These are phyloP conservation scores for Gymnopithys bicolor DNA, from an alignment of 2,797 vertebrate species.

Conservation along the genomic window DNA sequence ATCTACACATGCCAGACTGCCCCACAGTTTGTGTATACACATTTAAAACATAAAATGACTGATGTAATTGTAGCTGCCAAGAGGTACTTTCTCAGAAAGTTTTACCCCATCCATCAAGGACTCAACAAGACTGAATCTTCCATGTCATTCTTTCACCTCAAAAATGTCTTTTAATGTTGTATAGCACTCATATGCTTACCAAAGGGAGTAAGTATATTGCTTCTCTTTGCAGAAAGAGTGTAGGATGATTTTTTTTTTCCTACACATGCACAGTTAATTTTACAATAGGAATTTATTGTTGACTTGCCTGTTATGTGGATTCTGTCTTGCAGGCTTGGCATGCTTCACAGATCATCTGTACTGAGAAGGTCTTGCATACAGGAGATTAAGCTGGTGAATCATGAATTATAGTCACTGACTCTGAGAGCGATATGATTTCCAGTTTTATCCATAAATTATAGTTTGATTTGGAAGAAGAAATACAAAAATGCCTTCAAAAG, in stretches of 20 bases:
- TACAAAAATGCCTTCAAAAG: conserved; percentile 40
- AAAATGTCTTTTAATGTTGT: not conserved
- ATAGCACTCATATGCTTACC: not conserved
- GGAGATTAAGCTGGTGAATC: conserved; percentile 41
- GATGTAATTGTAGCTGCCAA: not conserved
- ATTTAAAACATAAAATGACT: not conserved
- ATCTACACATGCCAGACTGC: not conserved
- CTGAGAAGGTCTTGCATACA: conserved; percentile 26
- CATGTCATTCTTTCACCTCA: not conserved
- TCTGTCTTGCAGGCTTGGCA: not conserved
- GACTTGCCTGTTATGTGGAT: conserved; percentile 24
- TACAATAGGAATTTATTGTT: conserved; percentile 50
- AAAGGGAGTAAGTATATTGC: not conserved
- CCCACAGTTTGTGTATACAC: not conserved
- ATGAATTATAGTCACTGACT: conserved; percentile 69
- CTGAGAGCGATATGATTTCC: conserved; percentile 50
- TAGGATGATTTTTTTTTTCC: not conserved
- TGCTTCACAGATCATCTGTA: conserved; percentile 18
- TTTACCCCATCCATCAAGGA: not conserved
- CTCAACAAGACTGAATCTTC: not conserved
- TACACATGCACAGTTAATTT: not conserved
- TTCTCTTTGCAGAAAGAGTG: not conserved
- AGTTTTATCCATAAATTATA: conserved; percentile 56
- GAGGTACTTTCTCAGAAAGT: not conserved
- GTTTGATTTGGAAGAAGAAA: conserved; percentile 50